Evolutionary conservation across 2,113 vertebrate species (phyloP).

Genomic region (Pelobates fuscus): DNA sequence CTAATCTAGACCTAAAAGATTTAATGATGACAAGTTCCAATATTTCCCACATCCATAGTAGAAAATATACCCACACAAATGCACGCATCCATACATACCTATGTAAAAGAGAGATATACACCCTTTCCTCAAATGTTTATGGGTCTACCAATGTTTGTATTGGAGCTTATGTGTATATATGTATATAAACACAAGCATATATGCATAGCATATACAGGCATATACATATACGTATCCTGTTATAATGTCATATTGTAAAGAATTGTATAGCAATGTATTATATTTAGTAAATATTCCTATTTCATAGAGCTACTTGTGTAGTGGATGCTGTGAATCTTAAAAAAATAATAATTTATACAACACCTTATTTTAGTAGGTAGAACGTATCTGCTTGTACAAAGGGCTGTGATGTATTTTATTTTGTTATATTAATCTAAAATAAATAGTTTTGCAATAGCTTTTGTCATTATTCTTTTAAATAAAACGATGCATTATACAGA

Average conservation of each 20-base stretch:
- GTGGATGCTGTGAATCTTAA: background rate
- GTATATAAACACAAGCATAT: background rate
- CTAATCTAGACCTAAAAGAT: too few species aligned
- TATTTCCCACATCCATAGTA: too few species aligned
- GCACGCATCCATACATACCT: too few species aligned
- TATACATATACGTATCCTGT: background rate
- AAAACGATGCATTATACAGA: too few species aligned
- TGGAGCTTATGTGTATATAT: too few species aligned
- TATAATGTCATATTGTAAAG: background rate
- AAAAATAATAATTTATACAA: background rate
- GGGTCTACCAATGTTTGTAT: too few species aligned
- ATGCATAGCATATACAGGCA: background rate
- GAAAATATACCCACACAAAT: too few species aligned
- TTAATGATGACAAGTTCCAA: too few species aligned
- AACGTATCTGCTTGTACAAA: background rate
- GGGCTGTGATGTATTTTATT: background rate
- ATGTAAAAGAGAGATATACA: too few species aligned
- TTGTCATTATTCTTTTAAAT: background rate
- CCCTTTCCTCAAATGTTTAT: too few species aligned
- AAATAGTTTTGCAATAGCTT: background rate
- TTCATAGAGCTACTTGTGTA: background rate
- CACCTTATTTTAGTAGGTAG: background rate
- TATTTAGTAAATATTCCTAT: background rate
- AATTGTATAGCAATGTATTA: background rate
- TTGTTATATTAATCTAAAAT: background rate